phyloP scores from a whole-genome alignment of 1,140 invertebrate species.

The Nasonia vitripennis region DNA sequence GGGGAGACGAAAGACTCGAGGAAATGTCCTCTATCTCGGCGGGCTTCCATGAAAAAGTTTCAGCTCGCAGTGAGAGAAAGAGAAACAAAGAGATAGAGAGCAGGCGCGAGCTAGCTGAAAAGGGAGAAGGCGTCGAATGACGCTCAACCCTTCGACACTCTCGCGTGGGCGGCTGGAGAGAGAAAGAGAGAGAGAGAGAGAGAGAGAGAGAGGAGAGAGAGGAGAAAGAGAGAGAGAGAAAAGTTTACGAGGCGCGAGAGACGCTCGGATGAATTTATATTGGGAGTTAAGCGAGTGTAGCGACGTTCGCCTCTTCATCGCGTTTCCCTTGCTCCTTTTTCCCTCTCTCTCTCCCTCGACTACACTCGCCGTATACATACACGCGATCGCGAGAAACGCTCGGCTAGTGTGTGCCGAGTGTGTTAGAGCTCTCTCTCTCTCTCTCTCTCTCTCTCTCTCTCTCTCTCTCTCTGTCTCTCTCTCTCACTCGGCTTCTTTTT shows the following conservation, averaged over 20 bases:
- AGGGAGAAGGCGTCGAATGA: slow-evolving; percentile 37
- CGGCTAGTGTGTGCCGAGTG: not conserved
- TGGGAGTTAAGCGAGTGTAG: slow-evolving; percentile 21
- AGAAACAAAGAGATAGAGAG: slow-evolving; percentile 23
- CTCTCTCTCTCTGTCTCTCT: too few species aligned
- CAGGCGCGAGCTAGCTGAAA: slow-evolving; percentile 28
- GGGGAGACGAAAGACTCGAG: not conserved
- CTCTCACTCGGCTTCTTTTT: too few species aligned
- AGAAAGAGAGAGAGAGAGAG: not conserved
- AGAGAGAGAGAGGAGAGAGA: slow-evolving; percentile 14
- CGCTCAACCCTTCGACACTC: slow-evolving; percentile 43
- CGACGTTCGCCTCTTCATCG: slow-evolving; percentile 14
- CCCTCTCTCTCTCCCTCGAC: not conserved
- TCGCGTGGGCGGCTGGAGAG: slow-evolving; percentile 30
- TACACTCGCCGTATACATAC: too few species aligned
- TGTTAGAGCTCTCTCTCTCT: too few species aligned
- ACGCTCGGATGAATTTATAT: slow-evolving; percentile 41
- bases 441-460: too few species aligned
- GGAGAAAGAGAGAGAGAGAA: slow-evolving; percentile 21
- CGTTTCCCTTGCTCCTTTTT: not conserved
- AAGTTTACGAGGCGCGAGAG: slow-evolving; percentile 42
- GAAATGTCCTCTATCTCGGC: not conserved
- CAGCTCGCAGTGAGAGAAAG: not conserved
- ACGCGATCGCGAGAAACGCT: too few species aligned
- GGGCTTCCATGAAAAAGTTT: not conserved